Conservation (phyloP, 2,113 vertebrate species). For the Dipodomys merriami region DNA sequence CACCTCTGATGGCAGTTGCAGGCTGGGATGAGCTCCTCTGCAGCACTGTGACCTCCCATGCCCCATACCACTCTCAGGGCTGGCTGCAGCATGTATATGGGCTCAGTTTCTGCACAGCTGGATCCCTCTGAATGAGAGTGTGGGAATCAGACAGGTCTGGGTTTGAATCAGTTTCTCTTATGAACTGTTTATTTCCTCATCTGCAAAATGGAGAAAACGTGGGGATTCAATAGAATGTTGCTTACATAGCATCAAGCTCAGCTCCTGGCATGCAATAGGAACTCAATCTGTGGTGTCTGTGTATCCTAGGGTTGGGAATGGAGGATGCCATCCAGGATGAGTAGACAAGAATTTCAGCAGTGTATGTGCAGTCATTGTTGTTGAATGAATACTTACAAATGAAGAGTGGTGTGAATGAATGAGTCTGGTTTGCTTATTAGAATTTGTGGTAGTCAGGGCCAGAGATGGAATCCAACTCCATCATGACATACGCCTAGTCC, state of each 20-base stretch:
- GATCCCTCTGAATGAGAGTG: neutral
- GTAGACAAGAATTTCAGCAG: neutral
- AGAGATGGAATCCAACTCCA: neutral
- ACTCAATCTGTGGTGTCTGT: neutral
- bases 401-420: neutral
- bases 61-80: neutral
- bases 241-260: neutral
- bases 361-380: neutral
- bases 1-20: neutral
- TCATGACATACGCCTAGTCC: neutral
- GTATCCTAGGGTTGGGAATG: neutral
- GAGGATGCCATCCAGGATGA: neutral
- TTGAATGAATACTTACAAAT: constrained; percentile 24
- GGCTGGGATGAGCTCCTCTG: neutral
- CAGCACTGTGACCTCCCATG: neutral
- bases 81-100: neutral
- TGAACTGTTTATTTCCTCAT: constrained; percentile 12
- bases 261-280: neutral
- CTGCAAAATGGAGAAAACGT: neutral
- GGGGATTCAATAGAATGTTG: constrained; percentile 17
- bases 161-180: constrained; percentile 12
- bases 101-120: neutral
- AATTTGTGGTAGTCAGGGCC: neutral
- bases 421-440: neutral
- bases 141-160: neutral